Percentiles rank a stretch among this genome's conserved stretches.
Evolutionary conservation across 2,888 invertebrate genomes (phyloP).

Genomic region (Melikaiella ostensackeni): DNA sequence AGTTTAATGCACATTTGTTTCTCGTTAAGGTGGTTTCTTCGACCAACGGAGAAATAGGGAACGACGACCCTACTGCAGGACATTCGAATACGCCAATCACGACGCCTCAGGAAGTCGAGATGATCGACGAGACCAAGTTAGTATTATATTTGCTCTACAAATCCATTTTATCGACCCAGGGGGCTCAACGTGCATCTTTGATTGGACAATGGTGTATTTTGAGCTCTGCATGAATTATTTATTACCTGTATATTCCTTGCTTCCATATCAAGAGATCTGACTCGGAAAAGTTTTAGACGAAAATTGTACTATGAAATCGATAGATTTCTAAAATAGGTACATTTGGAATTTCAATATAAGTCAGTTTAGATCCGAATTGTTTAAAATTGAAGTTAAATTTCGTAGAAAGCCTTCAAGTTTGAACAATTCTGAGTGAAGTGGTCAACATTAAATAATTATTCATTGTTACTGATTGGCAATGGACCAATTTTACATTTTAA

Average conservation of each 20-base stretch:
- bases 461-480: too few relatives aligned
- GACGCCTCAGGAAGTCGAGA: slow-evolving; percentile 94
- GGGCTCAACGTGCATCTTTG: neutral
- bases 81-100: slow-evolving; percentile 99
- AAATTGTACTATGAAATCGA: too few relatives aligned
- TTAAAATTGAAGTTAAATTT: too few relatives aligned
- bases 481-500: too few relatives aligned
- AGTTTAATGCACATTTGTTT: slow-evolving; percentile 26
- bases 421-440: too few relatives aligned
- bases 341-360: too few relatives aligned
- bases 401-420: too few relatives aligned
- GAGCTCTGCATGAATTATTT: neutral
- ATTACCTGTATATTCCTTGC: neutral
- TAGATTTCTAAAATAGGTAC: too few relatives aligned
- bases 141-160: slow-evolving; percentile 78
- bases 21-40: slow-evolving; percentile 93
- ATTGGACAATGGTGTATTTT: neutral
- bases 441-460: too few relatives aligned
- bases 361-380: too few relatives aligned
- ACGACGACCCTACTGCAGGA: slow-evolving; percentile 97
- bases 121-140: slow-evolving; percentile 98
- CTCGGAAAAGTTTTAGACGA: neutral
- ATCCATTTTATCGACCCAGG: slow-evolving; percentile 1
- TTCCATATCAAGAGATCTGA: neutral
- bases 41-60: slow-evolving; percentile 96